A percentile compares a stretch with the other conserved stretches of the same genome.
phyloP scores from a whole-genome alignment of 2,797 vertebrate genomes.

The Bufotes viridis region DNA sequence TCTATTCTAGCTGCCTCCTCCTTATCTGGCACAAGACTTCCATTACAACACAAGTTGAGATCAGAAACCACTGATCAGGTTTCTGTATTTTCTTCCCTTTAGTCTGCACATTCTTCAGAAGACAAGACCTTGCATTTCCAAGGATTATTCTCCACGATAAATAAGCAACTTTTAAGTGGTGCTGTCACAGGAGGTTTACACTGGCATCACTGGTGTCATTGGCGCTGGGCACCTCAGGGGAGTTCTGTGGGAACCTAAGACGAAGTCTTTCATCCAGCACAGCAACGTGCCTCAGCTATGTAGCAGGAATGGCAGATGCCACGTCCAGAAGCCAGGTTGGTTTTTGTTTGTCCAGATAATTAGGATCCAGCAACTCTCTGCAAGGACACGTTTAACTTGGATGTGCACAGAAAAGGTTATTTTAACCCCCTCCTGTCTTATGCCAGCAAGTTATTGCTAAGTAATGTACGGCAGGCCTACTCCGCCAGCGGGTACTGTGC shows the following conservation, averaged over 20 bases:
- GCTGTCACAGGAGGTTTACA: neutral
- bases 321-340: constrained; percentile 16
- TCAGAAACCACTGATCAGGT: constrained; percentile 46
- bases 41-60: constrained; percentile 48
- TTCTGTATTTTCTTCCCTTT: constrained; percentile 13
- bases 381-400: neutral
- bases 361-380: neutral
- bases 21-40: constrained; percentile 47
- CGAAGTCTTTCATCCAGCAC: neutral
- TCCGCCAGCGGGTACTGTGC: neutral
- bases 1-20: constrained; percentile 3
- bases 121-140: constrained; percentile 7
- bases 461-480: neutral
- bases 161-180: neutral
- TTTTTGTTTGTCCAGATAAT: neutral
- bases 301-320: constrained; percentile 8
- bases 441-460: constrained; percentile 8
- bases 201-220: neutral
- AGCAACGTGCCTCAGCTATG: constrained; percentile 4
- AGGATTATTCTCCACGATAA: constrained; percentile 4
- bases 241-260: neutral
- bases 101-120: constrained; percentile 47
- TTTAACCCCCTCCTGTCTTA: neutral
- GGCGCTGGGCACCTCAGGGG: neutral
- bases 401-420: neutral